Percentiles rank a stretch among this genome's conserved stretches.
Conservation (phyloP, 2,888 invertebrate species). For the Enoplolaimus lenunculus region DNA sequence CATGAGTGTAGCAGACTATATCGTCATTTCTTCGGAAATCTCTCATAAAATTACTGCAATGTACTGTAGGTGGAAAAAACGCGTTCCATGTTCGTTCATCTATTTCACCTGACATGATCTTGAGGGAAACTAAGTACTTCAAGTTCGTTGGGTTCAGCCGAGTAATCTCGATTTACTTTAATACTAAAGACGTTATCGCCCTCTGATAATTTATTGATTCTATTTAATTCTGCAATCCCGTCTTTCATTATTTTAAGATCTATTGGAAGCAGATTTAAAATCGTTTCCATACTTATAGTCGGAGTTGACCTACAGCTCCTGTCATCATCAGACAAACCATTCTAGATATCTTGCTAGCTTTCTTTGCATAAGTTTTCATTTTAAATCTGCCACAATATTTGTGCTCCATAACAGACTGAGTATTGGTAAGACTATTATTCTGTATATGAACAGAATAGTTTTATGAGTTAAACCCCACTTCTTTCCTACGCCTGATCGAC, state of each 20-base stretch:
- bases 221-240: background rate
- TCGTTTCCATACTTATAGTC: background rate
- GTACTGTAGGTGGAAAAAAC: background rate
- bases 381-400: no score
- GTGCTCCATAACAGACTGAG: no score
- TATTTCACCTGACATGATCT: background rate
- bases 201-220: background rate
- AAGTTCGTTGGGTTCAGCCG: background rate
- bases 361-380: no score
- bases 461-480: no score
- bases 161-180: background rate
- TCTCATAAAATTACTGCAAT: background rate
- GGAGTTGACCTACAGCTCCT: background rate
- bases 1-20: background rate
- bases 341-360: background rate
- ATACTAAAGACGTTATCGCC: background rate
- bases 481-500: no score
- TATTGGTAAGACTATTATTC: no score
- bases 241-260: background rate
- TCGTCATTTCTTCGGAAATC: background rate
- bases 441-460: no score
- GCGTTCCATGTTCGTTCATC: background rate
- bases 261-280: background rate
- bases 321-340: background rate
- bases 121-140: background rate